phyloP scores from a whole-genome alignment of 2,888 invertebrate genomes.

The Chymomyza amoena region DNA sequence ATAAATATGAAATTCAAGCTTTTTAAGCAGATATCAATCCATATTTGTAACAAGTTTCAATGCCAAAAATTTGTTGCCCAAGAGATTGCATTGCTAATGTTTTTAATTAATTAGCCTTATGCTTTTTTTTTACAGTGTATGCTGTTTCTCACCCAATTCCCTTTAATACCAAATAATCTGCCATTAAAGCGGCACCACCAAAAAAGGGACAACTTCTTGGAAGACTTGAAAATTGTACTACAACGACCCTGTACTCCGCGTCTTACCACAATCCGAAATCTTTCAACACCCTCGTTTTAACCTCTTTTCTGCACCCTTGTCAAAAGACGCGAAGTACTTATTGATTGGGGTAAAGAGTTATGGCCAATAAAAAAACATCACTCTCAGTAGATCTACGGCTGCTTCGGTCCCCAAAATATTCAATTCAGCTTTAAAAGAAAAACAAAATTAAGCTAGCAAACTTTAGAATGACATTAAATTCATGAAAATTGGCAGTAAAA shows the following conservation, averaged over 20 bases:
- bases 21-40: too few relatives aligned
- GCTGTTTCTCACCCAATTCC: too few relatives aligned
- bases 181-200: background rate
- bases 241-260: background rate
- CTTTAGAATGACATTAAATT: too few relatives aligned
- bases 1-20: too few relatives aligned
- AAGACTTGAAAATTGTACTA: background rate
- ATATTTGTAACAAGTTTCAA: too few relatives aligned
- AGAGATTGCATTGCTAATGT: too few relatives aligned
- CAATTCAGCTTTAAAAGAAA: background rate
- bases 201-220: background rate
- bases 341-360: conserved; percentile 64
- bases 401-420: too few relatives aligned
- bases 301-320: conserved; percentile 17
- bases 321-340: conserved; percentile 10
- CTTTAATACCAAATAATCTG: background rate
- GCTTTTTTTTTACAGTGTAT: background rate
- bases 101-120: too few relatives aligned
- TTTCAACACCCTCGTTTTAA: conserved; percentile 5
- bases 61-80: too few relatives aligned
- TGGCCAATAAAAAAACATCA: conserved; percentile 72
- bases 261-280: background rate
- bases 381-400: conserved; percentile 32
- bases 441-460: too few relatives aligned
- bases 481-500: too few relatives aligned